Percentiles rank a stretch among this genome's conserved stretches.
phyloP scores from a whole-genome alignment of 2,113 vertebrate genomes.

The Syrrhaptes paradoxus region DNA sequence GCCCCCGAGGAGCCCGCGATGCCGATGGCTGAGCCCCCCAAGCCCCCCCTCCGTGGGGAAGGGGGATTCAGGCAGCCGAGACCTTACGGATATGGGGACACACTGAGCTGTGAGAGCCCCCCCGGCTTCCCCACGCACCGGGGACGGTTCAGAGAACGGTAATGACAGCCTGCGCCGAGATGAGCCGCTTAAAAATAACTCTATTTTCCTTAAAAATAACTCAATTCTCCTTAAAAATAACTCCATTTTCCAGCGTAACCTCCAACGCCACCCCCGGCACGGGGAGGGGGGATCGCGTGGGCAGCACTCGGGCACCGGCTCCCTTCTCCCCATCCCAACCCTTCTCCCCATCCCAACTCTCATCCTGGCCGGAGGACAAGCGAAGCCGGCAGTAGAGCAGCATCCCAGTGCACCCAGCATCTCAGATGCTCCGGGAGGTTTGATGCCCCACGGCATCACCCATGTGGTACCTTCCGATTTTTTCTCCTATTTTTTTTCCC shows the following conservation, averaged over 20 bases:
- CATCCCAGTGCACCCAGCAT: background rate
- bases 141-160: background rate
- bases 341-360: background rate
- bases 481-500: background rate
- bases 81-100: accelerated
- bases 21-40: background rate
- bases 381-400: accelerated
- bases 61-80: background rate
- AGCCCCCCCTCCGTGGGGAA: background rate
- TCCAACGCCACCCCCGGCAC: background rate
- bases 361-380: background rate
- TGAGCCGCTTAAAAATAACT: slow-evolving; percentile 28
- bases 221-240: slow-evolving; percentile 35
- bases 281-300: background rate
- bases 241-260: background rate
- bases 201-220: background rate
- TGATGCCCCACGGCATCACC: background rate
- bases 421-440: background rate
- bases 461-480: background rate
- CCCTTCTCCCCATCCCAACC: background rate
- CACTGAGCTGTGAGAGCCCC: background rate
- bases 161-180: background rate
- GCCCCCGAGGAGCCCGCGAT: background rate
- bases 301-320: background rate
- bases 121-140: background rate